Evolutionary conservation across 2,113 vertebrate species (phyloP), one percentile per base, ranked within the genome.

Genomic region (Syrrhaptes paradoxus): DNA sequence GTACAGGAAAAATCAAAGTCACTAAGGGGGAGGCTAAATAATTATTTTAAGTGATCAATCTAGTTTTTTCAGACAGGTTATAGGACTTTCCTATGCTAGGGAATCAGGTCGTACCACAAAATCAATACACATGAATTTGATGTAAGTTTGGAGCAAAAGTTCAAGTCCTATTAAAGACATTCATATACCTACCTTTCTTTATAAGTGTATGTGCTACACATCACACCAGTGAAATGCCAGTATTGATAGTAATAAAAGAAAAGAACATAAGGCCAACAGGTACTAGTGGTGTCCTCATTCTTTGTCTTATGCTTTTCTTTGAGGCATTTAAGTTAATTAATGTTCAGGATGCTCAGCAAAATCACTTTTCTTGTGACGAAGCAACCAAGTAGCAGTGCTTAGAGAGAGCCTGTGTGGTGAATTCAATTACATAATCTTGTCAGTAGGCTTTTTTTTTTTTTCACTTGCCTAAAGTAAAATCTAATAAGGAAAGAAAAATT

Each of bases 11-110:
- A 85, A 83, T 57, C 63, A 72, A 85, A 90, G 20, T 70, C 38
- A 62, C 45, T 49, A 62, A 81, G 13, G 10, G 26, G 41, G 25
- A 76, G 90, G 54, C 10, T 78, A 78, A 95, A 74, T 76, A 91
- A 96, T 96, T 92, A 93, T 88, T 85, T 90, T 52, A 93, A 85
- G 48, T 52, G 36, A 90, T 62, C 89, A 91, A 93, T 82, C 57
- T 75, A 4, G 14, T 7, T 28, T 55, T 88, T 90, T 74, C 58
- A 82, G 41, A 10, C 14, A 52, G 9, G 20, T 84, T 79, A 54
- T 70, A 66, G 38, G 58, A 73, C 54, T 85, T 73, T 7, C 26
- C 15, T 61, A 34, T 76, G 31, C 54, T 58, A 71, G 75, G 49
- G 13, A 80, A 58, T 82, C 31, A 73, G 31, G 7, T 85, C 9